A percentile compares a stretch with the other conserved stretches of the same genome.
phyloP scores from a whole-genome alignment of 2,888 invertebrate genomes.

The Pseudococcus viburni region DNA sequence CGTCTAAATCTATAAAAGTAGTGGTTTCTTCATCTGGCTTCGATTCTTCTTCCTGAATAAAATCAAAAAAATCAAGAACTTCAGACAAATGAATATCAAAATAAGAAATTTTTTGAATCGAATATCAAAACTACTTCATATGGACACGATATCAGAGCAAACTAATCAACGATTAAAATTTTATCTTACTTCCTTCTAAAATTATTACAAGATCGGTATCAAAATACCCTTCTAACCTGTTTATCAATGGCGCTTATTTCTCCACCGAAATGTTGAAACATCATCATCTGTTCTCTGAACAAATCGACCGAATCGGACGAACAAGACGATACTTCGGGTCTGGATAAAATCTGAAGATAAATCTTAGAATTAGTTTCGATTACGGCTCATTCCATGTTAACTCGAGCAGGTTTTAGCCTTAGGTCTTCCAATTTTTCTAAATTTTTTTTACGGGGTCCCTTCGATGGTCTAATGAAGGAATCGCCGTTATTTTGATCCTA shows the following conservation, averaged over 20 bases:
- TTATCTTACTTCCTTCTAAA: not conserved
- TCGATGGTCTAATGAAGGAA: no score
- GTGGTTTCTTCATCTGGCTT: conserved; percentile 44
- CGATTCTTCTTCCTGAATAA: conserved; percentile 49
- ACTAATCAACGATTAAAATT: no score
- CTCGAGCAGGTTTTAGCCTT: no score
- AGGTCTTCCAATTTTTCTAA: no score
- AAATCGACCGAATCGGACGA: conserved; percentile 19
- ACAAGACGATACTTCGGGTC: conserved; percentile 52
- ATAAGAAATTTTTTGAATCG: no score
- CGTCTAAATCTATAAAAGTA: conserved; percentile 47
- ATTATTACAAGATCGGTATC: not conserved
- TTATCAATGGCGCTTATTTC: conserved; percentile 3
- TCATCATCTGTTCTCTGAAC: conserved; percentile 39
- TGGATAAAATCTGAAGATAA: conserved; percentile 30
- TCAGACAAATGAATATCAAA: not conserved
- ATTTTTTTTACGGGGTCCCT: no score
- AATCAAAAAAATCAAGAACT: not conserved
- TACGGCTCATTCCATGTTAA: no score
- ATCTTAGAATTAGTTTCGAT: not conserved
- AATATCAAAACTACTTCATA: no score
- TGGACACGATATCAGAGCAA: no score
- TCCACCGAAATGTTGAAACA: conserved; percentile 28
- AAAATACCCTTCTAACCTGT: not conserved
- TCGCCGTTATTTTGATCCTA: no score